Base-by-base conservation (phyloP, 2,888 invertebrate species). In the Melanostoma scalare region DNA sequence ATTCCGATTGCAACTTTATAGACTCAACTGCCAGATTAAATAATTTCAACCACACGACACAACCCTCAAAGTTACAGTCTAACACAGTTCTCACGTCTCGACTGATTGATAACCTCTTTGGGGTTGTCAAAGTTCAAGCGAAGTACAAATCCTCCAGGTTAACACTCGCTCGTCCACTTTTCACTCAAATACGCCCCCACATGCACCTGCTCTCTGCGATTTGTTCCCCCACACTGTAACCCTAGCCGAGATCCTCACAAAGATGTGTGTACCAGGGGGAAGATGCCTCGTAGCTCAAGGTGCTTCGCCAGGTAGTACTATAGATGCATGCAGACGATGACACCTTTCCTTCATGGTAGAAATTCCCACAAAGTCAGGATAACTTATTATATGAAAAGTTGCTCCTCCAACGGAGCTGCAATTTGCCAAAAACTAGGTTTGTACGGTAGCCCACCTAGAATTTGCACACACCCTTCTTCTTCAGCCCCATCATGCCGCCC, bases 351-450 rank as follows among this genome's bases (percentile, higher is more conserved):
- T 69, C 69, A 60, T 52, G 20, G 36, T 10, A 53, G 44, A 68
- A 58, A 75, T 75, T 50, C 53, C 48, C 38, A 35, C 56, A 42
- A 72, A 79, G 67, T 68, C 61, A 48, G 50, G 61, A 55, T 55
- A 79, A 80, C 60, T 72, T 76, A 48, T 72, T 72, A 50, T 71
- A 36, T 20, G 46, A 55, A 76, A 81, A 81, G 72, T 81, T 81
- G 36, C 60, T 76, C 76, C 67, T 61, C 35, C 52, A 46, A 42
- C 9, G 33, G 46, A 69, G 71, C 63, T 75, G 75, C 58, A 75
- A 75, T 65, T 67, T 56, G 38, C 50, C 36, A 63, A 38, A 42
- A 74, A 80, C 63, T 72, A 48, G 63, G 58, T 72, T 36, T 3
- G 9, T 35, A 46, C 35, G 10, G 35, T 48, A 46, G 36, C 20